Evolutionary conservation across 2,888 invertebrate genomes (phyloP), one percentile per base, ranked within the genome.

Genomic region (Eudasyphora cyanicolor): DNA sequence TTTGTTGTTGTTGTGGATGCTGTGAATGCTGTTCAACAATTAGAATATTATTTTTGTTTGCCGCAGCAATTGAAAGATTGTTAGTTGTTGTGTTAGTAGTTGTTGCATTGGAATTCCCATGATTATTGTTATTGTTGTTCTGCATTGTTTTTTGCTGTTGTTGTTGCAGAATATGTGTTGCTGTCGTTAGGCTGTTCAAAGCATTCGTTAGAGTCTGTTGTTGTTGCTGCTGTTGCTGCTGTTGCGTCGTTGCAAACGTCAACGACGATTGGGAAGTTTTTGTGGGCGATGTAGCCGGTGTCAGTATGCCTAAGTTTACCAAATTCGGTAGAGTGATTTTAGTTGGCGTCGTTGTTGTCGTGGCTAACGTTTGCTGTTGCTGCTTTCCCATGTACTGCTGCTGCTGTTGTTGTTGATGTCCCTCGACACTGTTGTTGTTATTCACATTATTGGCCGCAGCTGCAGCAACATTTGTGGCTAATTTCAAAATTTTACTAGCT

Each of bases 241-340:
- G n/a, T n/a, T n/a, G n/a, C n/a, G n/a, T n/a, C n/a, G n/a, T n/a
- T n/a, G n/a, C n/a, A n/a, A 89, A 89, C 84, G 91, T 90, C 86
- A 91, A 85, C 75, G 90, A 88, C 79, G 90, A 88, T 79, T 91
- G 91, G 67, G 91, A 90, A 71, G 91, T 90, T 87, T 91, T 91
- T 87, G 92, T 92, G 87, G 94, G 92, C 77, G 94, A 93, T 51
- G 93, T 92, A 80, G 91, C 92, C 10, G 94, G 93, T 21, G 94
- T 93, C 57, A 94, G 89, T 70, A 94, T 91, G 57, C 93, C 93
- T 86, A 92, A 87, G 91, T 92, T 92, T 81, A 92, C 92, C 86
- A 92, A 89, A 89, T 91, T 91, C 82, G 92, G 92, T 86, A 92
- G 86, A 73, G 91, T 90, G 76, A 91, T 89, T 88, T 91, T 91